These are phyloP conservation scores for Benitochromis conjunctus DNA, from an alignment of 2,113 vertebrate species.

Conservation along the genomic window DNA sequence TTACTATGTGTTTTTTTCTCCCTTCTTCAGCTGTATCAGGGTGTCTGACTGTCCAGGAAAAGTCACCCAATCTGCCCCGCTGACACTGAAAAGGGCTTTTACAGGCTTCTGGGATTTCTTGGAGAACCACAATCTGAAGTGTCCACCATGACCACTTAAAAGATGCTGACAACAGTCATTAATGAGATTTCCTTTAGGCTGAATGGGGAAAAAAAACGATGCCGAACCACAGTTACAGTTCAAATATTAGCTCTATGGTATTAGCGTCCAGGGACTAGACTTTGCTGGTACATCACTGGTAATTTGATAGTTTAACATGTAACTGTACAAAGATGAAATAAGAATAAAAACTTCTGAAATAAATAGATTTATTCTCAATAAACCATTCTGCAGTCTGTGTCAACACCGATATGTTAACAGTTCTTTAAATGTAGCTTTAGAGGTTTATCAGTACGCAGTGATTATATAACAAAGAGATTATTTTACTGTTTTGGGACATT, in stretches of 20 bases:
- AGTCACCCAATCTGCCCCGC: constrained; percentile 37
- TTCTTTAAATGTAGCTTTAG: background rate
- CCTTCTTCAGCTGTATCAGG: constrained; percentile 40
- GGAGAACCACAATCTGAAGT: constrained; percentile 32
- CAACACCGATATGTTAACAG: background rate
- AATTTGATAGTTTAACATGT: background rate
- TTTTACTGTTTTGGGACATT: background rate
- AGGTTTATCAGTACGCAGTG: background rate
- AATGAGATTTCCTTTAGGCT: constrained; percentile 23
- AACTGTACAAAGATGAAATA: background rate
- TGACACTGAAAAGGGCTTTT: constrained; percentile 50
- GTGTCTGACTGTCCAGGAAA: constrained; percentile 45
- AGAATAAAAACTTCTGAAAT: background rate
- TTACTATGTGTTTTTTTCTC: constrained; percentile 3
- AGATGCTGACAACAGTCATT: constrained; percentile 41
- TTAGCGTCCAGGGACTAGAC: background rate
- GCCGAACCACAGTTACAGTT: background rate
- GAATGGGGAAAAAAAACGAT: background rate
- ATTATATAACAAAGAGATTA: background rate
- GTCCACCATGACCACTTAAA: background rate
- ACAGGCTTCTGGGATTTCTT: constrained; percentile 36
- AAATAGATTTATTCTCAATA: background rate
- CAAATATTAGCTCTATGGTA: background rate
- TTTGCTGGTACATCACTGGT: background rate
- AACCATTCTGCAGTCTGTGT: background rate